Evolutionary conservation across 1,140 invertebrate genomes (phyloP).

Genomic region (Pemphigus obesinymphae): DNA sequence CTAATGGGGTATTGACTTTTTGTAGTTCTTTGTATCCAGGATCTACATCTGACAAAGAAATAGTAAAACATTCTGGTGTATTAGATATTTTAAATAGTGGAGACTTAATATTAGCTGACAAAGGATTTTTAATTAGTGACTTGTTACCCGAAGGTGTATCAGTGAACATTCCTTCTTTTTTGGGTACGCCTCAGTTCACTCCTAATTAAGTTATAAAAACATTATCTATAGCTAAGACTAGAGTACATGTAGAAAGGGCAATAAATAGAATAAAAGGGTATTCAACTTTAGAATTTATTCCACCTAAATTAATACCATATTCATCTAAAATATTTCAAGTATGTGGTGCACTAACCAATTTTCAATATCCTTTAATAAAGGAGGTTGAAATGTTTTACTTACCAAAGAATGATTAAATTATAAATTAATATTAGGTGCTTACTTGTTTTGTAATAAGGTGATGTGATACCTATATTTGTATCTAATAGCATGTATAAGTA

Average conservation of each 20-base stretch:
- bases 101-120: background rate
- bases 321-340: background rate
- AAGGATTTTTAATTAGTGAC: background rate
- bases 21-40: background rate
- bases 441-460: no score
- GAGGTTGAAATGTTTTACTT: background rate
- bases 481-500: no score
- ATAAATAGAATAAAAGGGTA: background rate
- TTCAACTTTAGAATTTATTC: background rate
- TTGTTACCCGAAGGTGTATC: background rate
- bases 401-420: background rate
- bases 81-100: background rate
- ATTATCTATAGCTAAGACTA: background rate
- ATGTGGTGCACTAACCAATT: background rate
- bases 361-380: background rate
- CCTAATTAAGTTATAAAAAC: background rate
- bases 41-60: background rate
- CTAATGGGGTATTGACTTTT: background rate
- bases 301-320: background rate
- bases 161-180: background rate
- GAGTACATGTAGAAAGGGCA: background rate
- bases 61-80: background rate
- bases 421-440: no score
- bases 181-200: background rate
- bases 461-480: no score